phyloP scores from a whole-genome alignment of 2,888 invertebrate genomes.

The Scelioninae gen. 1 region DNA sequence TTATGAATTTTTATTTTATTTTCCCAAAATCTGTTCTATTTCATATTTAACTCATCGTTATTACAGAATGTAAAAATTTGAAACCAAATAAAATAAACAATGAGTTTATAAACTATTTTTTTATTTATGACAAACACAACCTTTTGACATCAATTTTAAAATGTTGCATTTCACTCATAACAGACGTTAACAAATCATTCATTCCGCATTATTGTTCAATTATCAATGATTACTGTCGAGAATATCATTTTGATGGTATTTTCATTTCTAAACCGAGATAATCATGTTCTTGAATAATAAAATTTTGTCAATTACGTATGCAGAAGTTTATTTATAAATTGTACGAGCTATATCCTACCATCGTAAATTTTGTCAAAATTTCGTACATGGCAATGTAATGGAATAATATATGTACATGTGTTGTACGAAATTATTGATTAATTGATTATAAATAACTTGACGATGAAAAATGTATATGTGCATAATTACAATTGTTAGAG shows the following conservation, averaged over 20 bases:
- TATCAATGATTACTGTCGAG: slow-evolving; percentile 5
- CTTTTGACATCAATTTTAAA: too few species aligned
- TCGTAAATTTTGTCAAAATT: neutral
- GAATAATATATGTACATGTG: slow-evolving; percentile 7
- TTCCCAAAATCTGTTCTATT: too few species aligned
- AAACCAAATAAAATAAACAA: too few species aligned
- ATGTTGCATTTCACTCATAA: too few species aligned
- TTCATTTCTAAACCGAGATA: neutral
- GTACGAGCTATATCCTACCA: too few species aligned
- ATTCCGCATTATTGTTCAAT: slow-evolving; percentile 10
- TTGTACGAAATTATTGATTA: slow-evolving; percentile 15
- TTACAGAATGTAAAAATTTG: too few species aligned
- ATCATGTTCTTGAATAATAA: neutral
- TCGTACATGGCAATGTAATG: neutral
- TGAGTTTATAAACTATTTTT: too few species aligned
- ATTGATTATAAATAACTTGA: slow-evolving; percentile 16
- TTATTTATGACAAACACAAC: too few species aligned
- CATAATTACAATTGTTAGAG: neutral
- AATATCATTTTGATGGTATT: neutral
- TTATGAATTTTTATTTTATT: too few species aligned
- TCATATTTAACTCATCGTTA: too few species aligned
- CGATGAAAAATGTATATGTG: neutral
- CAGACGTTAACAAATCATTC: too few species aligned
- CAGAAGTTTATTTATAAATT: neutral
- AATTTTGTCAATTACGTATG: slow-evolving; percentile 10